phyloP scores from a whole-genome alignment of 2,797 vertebrate species.

The Sparus aurata region DNA sequence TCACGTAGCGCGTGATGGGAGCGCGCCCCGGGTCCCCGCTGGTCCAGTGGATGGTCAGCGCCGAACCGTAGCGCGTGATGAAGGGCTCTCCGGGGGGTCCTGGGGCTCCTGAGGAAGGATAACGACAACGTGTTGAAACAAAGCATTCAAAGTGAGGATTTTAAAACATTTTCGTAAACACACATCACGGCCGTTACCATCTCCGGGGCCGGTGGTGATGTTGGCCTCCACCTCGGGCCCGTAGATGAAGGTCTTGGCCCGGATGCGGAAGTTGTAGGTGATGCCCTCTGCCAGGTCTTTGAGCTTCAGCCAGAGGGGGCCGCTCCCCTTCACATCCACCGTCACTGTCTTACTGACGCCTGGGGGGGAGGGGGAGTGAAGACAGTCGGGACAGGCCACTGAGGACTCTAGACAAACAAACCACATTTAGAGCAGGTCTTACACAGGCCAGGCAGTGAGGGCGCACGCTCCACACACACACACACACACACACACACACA shows the following conservation, averaged over 20 bases:
- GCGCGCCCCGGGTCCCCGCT: conserved; percentile 94
- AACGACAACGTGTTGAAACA: not conserved
- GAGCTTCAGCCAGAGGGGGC: conserved; percentile 95
- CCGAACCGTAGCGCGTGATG: conserved; percentile 93
- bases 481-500: conserved; percentile 32
- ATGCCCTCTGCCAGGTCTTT: conserved; percentile 93
- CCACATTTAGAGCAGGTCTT: conserved; percentile 80
- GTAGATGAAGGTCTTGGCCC: conserved; percentile 95
- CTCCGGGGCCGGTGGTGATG: conserved; percentile 96
- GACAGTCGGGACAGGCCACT: conserved; percentile 87
- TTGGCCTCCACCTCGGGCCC: conserved; percentile 97
- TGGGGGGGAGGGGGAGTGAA: conserved; percentile 86
- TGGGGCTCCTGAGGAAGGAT: conserved; percentile 88
- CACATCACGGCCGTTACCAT: conserved; percentile 84
- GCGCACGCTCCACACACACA: conserved; percentile 44
- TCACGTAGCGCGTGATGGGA: conserved; percentile 95
- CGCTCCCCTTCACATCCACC: conserved; percentile 94
- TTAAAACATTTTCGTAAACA: not conserved
- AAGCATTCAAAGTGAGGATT: not conserved
- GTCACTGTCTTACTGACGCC: conserved; percentile 98
- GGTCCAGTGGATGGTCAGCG: conserved; percentile 97
- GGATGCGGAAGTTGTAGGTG: conserved; percentile 94
- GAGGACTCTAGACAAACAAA: conserved; percentile 84
- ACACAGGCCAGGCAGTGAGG: conserved; percentile 62
- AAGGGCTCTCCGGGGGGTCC: conserved; percentile 95